These are phyloP conservation scores for Harmothoe impar DNA, from an alignment of 2,888 invertebrate genomes.

Conservation along the genomic window DNA sequence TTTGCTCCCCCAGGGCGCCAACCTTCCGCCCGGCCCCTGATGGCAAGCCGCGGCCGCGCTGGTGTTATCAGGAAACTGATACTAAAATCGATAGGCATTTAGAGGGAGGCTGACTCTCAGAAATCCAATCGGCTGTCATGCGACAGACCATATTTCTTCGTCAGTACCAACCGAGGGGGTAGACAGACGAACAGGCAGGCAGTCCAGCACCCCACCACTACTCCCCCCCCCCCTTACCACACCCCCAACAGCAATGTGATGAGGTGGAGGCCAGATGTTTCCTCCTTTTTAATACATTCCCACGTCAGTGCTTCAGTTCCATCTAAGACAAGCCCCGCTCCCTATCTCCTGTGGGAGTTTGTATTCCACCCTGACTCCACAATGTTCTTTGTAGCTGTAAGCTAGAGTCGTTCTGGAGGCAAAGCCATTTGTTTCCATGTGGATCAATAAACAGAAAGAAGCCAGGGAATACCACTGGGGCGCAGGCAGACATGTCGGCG, in stretches of 20 bases:
- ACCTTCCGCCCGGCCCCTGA: not conserved
- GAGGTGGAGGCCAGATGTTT: conserved; percentile 10
- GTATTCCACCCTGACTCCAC: too few relatives aligned
- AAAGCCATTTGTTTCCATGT: too few relatives aligned
- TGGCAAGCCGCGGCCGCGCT: not conserved
- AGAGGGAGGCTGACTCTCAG: not conserved
- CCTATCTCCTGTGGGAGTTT: not conserved
- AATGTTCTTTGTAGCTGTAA: too few relatives aligned
- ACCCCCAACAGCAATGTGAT: not conserved
- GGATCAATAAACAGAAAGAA: too few relatives aligned
- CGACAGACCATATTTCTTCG: conserved; percentile 34
- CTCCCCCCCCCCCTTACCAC: not conserved
- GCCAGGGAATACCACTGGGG: too few relatives aligned
- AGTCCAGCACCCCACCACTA: not conserved
- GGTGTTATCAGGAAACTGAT: conserved; percentile 32
- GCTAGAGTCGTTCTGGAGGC: too few relatives aligned
- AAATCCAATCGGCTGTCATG: conserved; percentile 43
- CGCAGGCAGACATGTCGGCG: too few relatives aligned
- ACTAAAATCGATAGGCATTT: conserved; percentile 45
- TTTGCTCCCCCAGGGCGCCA: not conserved
- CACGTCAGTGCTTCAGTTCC: not conserved
- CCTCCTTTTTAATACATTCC: not conserved
- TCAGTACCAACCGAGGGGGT: not conserved
- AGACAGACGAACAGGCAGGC: conserved; percentile 2
- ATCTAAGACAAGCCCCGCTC: not conserved